Conservation (phyloP, 2,888 invertebrate genomes). For the Latrodectus elegans region DNA sequence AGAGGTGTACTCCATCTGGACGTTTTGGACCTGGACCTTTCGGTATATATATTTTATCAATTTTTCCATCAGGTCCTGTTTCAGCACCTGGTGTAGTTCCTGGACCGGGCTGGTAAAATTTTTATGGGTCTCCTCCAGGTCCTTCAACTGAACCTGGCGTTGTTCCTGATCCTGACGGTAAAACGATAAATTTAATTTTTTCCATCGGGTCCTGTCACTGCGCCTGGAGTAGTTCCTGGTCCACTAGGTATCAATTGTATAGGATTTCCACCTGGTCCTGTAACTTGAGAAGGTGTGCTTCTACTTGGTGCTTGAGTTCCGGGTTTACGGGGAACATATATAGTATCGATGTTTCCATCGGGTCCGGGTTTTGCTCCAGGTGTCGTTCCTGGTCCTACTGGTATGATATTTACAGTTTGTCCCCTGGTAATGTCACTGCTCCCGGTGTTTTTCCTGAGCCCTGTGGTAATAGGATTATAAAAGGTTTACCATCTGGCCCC, state of each 20-base stretch:
- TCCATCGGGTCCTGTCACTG: neutral
- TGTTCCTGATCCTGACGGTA: neutral
- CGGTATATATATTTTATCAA: neutral
- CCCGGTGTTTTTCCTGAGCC: too few relatives aligned
- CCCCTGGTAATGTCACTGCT: too few relatives aligned
- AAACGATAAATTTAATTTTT: neutral
- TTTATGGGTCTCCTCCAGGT: neutral
- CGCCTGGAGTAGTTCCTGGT: neutral
- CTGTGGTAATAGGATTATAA: too few relatives aligned
- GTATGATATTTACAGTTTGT: too few relatives aligned
- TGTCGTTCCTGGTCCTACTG: too few relatives aligned
- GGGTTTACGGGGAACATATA: too few relatives aligned
- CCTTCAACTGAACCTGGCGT: neutral
- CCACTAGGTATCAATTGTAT: neutral
- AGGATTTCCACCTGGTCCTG: neutral
- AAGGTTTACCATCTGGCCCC: too few relatives aligned
- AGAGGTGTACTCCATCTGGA: conserved; percentile 8
- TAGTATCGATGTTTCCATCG: too few relatives aligned
- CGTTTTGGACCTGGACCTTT: too few relatives aligned
- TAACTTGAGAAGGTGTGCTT: neutral
- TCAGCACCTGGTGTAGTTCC: neutral
- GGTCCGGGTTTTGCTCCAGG: too few relatives aligned
- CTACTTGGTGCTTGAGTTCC: neutral
- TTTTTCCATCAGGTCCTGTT: neutral
- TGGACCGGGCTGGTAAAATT: neutral